Evolutionary conservation across 1,140 invertebrate genomes (phyloP).

Genomic region (Potamilus streckersoni): DNA sequence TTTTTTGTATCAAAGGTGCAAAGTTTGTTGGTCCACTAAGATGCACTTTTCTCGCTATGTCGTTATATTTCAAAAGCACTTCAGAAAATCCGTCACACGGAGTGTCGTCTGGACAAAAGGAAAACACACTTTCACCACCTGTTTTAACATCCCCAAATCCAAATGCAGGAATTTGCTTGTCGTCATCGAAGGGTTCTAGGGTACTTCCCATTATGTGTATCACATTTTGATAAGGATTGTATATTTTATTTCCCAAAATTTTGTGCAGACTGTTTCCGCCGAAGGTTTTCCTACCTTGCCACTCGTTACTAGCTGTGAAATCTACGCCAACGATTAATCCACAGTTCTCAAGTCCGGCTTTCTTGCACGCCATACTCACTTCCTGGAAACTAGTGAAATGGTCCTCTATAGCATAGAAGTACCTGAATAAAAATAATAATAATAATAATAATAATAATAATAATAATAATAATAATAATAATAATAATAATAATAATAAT

Average conservation of each 20-base stretch:
- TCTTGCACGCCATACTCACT: constrained; percentile 61
- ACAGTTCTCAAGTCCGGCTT: constrained; percentile 69
- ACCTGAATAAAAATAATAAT: no score
- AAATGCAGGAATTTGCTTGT: constrained; percentile 68
- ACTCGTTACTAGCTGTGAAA: constrained; percentile 73
- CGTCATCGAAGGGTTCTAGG: constrained; percentile 68
- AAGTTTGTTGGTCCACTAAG: constrained; percentile 72
- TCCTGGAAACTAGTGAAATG: constrained; percentile 62
- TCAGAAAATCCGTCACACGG: constrained; percentile 68
- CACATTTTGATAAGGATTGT: constrained; percentile 68
- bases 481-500: no score
- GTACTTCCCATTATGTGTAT: constrained; percentile 71
- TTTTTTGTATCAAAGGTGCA: constrained; percentile 70
- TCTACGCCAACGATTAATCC: constrained; percentile 70
- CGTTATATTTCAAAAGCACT: constrained; percentile 64
- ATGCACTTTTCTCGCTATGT: constrained; percentile 54
- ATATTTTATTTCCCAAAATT: constrained; percentile 52
- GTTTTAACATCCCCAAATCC: constrained; percentile 70
- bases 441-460: no score
- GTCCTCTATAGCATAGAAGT: constrained; percentile 60
- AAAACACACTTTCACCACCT: constrained; percentile 67
- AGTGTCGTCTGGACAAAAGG: constrained; percentile 54
- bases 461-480: no score
- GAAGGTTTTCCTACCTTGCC: constrained; percentile 71
- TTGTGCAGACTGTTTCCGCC: constrained; percentile 66